phyloP scores from a whole-genome alignment of 1,140 invertebrate genomes.

The Leptestheria dahalacensis region DNA sequence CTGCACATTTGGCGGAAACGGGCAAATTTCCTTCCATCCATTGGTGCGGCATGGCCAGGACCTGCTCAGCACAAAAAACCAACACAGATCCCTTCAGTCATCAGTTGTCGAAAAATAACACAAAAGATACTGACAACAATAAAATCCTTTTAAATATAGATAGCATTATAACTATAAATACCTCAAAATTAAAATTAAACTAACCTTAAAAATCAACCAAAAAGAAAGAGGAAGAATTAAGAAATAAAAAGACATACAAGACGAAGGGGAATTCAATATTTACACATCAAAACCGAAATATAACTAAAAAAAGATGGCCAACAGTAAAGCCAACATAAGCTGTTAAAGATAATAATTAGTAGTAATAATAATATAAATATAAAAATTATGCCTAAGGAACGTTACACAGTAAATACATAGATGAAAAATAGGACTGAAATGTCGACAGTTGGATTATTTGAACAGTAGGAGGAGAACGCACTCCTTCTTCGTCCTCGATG shows the following conservation, averaged over 20 bases:
- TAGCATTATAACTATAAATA: too few relatives aligned
- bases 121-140: too few relatives aligned
- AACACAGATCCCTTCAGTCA: too few relatives aligned
- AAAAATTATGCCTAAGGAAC: neutral
- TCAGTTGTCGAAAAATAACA: too few relatives aligned
- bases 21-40: constrained; percentile 96
- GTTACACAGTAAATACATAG: too few relatives aligned
- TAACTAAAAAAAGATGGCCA: too few relatives aligned
- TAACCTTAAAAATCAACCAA: too few relatives aligned
- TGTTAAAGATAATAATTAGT: neutral
- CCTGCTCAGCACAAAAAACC: constrained; percentile 38
- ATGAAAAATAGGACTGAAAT: neutral
- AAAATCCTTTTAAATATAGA: too few relatives aligned
- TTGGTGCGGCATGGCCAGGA: constrained; percentile 88
- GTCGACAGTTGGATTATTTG: neutral
- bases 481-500: constrained; percentile 81
- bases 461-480: too few relatives aligned
- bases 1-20: constrained; percentile 77
- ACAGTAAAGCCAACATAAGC: neutral
- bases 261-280: neutral
- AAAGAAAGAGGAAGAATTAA: too few relatives aligned
- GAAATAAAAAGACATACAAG: neutral
- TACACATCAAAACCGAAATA: neutral
- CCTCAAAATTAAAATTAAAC: too few relatives aligned
- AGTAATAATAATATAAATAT: neutral